Conservation (phyloP, 2,888 invertebrate species). For the Lordiphosa andalusiaca region DNA sequence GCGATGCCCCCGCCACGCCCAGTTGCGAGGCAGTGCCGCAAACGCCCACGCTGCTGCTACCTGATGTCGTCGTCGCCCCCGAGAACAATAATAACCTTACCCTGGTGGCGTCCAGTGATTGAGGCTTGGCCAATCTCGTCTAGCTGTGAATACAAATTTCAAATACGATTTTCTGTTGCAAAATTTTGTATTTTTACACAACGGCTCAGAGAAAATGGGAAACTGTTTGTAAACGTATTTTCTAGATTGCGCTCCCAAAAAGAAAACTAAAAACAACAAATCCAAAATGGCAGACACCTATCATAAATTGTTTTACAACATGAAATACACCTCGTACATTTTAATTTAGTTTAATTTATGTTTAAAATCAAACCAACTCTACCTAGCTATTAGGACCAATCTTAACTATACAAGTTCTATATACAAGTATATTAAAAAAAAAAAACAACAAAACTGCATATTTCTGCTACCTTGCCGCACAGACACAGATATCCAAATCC, state of each 20-base stretch:
- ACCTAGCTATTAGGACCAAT: constrained; percentile 44
- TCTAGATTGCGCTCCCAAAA: not conserved
- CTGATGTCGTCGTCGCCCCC: constrained; percentile 11
- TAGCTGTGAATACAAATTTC: constrained; percentile 56
- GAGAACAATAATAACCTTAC: constrained; percentile 27
- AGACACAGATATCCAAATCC: not conserved
- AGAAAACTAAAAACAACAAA: constrained; percentile 17
- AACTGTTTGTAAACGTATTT: constrained; percentile 8
- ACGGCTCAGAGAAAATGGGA: constrained; percentile 24
- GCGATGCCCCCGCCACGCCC: constrained; percentile 58
- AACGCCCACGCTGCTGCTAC: constrained; percentile 20
- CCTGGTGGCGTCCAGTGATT: constrained; percentile 48
- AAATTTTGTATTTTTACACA: no score
- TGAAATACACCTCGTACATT: constrained; percentile 58
- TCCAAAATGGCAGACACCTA: constrained; percentile 25
- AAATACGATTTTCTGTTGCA: no score
- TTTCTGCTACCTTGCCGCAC: constrained; percentile 70
- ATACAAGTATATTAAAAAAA: constrained; percentile 33
- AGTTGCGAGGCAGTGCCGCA: constrained; percentile 39
- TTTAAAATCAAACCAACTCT: constrained; percentile 19
- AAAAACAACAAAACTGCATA: constrained; percentile 12
- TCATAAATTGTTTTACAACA: constrained; percentile 26
- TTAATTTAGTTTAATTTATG: constrained; percentile 64
- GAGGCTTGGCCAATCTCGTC: constrained; percentile 41
- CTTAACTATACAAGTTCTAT: constrained; percentile 51